Evolutionary conservation across 2,113 vertebrate species (phyloP), one percentile per base, ranked within the genome.

Genomic region (Numida meleagris): DNA sequence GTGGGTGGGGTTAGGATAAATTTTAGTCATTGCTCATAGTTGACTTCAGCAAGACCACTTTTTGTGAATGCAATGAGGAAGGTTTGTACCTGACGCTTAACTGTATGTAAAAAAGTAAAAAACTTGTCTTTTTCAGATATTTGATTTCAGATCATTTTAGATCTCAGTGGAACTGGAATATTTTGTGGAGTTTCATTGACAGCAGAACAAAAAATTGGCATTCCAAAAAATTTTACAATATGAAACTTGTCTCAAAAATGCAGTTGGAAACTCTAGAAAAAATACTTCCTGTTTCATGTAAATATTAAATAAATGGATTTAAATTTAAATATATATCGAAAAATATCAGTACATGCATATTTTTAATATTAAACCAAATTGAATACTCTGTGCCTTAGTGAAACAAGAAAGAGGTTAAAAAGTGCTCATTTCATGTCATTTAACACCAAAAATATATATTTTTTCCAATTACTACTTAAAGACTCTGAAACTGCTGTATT

Each of bases 391-490:
- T 23, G 5, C 18, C 80, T 78, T 31, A 14, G 15, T 48, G 51
- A 78, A 84, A 58, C 4, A 19, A 71, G 2, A 51, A 83, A 86
- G 68, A 31, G 1, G 0, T 48, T 66, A 2, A 67, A 80, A 61
- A 42, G 3, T 33, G 3, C 1, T 81, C 10, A 59, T 31, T 79
- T 38, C 15, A 71, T 72, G 27, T 68, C 10, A 23, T 18, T 73
- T 50, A 87, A 74, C 3, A 66, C 6, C 3, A 21, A 42, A 2
- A 9, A 45, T 63, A 59, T 27, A 8, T 0, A 6, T 0, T 3
- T 43, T 88, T 68, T 14, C 12, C 4, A 36, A 68, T 65, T 80
- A 80, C 9, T 65, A 8, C 46, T 31, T 70, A 58, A 63, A 58
- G 62, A 3, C 13, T 68, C 14, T 46, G 33, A 90, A 63, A 68